A percentile compares a stretch with the other conserved stretches of the same genome.
These are phyloP conservation scores for Bubo scandiacus DNA, from an alignment of 2,113 vertebrate species.

Conservation along the genomic window DNA sequence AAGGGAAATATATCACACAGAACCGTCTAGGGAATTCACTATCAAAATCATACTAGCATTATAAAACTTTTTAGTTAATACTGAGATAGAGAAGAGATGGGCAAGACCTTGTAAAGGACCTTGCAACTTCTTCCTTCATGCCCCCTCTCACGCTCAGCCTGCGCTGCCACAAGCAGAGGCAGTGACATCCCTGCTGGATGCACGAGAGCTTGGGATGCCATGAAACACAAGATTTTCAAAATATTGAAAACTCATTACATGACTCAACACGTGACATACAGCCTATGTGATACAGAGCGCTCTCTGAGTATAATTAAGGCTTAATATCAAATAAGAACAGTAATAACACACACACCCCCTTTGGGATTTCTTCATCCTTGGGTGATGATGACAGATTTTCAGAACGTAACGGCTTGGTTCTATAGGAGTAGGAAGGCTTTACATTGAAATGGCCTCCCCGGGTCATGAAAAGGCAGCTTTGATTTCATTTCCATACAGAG, in stretches of 20 bases:
- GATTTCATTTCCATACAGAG: background rate
- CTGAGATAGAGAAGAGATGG: background rate
- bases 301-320: background rate
- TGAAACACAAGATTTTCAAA: background rate
- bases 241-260: background rate
- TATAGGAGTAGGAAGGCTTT: background rate
- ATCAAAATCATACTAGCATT: too few species aligned
- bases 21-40: too few species aligned
- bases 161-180: background rate
- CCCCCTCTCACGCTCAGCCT: background rate
- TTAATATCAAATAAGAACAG: background rate
- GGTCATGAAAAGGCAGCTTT: background rate
- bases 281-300: background rate
- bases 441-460: background rate
- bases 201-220: fast-evolving
- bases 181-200: fast-evolving
- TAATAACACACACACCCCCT: background rate
- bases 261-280: background rate
- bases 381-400: fast-evolving
- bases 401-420: background rate
- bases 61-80: background rate
- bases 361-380: background rate
- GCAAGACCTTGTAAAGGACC: background rate
- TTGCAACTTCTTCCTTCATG: background rate
- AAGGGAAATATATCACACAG: fast-evolving